These are phyloP conservation scores for Athene noctua DNA, from an alignment of 2,113 vertebrate genomes.

Conservation along the genomic window DNA sequence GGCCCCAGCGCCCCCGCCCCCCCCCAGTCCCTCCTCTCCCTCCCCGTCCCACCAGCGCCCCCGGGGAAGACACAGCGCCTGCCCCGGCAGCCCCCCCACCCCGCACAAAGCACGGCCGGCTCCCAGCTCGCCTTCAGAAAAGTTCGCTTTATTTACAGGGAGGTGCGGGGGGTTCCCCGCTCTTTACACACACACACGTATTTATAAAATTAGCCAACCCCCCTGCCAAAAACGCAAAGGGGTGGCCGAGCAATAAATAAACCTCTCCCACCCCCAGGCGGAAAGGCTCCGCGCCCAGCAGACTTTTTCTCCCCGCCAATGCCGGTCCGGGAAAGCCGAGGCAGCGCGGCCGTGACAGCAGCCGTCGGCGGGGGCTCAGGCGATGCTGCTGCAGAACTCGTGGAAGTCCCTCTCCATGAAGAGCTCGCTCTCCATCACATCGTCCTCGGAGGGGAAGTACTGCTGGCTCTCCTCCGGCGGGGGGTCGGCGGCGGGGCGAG, in stretches of 20 bases:
- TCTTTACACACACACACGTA: not conserved
- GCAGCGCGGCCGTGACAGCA: no score
- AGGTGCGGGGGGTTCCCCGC: not conserved
- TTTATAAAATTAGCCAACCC: not conserved
- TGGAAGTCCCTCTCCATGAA: constrained; percentile 89
- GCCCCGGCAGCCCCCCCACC: not conserved
- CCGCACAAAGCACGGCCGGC: not conserved
- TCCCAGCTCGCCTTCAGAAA: not conserved
- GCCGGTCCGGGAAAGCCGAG: not conserved
- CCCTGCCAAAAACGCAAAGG: constrained; percentile 43
- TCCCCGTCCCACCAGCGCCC: not conserved
- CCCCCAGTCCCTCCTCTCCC: not conserved
- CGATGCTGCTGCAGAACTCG: constrained; percentile 82
- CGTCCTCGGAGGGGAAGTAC: constrained; percentile 87
- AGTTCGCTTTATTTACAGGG: constrained; percentile 40
- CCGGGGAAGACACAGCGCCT: not conserved
- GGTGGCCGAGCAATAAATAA: constrained; percentile 13
- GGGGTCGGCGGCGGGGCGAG: not conserved
- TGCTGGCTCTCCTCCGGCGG: constrained; percentile 83
- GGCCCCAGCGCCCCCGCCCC: not conserved
- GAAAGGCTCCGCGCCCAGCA: not conserved
- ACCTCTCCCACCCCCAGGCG: not conserved
- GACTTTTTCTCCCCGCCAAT: not conserved
- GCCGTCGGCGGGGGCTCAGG: not conserved
- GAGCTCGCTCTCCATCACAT: constrained; percentile 82